Evolutionary conservation across 2,797 vertebrate genomes (phyloP).

Genomic region (Spheniscus humboldti): DNA sequence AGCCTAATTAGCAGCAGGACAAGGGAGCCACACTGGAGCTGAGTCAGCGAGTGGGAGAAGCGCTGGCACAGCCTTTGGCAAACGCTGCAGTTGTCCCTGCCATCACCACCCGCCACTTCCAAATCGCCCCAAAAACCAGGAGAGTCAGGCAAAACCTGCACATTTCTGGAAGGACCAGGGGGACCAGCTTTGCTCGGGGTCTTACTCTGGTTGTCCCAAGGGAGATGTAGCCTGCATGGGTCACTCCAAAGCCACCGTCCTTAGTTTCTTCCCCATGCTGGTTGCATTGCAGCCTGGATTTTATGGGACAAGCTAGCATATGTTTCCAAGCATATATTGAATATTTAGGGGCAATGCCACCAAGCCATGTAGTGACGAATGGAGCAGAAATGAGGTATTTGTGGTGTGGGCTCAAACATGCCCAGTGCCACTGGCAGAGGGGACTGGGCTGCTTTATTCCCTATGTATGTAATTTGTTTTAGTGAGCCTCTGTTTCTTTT

Average conservation of each 20-base stretch:
- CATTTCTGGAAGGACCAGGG: rapidly evolving
- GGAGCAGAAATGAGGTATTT: neutral
- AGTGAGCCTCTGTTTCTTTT: neutral
- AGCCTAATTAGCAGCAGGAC: constrained; percentile 74
- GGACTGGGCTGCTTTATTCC: neutral
- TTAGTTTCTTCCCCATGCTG: rapidly evolving
- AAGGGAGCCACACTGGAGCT: constrained; percentile 59
- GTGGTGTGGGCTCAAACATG: neutral
- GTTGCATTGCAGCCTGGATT: neutral
- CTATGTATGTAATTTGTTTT: neutral
- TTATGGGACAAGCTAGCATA: neutral
- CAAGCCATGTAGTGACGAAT: neutral
- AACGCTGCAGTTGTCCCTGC: neutral
- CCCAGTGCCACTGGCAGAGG: neutral
- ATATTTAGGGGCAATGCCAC: neutral
- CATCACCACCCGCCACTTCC: neutral
- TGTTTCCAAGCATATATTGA: neutral
- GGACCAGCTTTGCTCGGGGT: rapidly evolving
- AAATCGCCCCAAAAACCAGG: neutral
- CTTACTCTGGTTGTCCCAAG: too few species aligned
- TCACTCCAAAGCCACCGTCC: neutral
- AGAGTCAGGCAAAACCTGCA: rapidly evolving
- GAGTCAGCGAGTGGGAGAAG: constrained; percentile 73
- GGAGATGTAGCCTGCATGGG: rapidly evolving
- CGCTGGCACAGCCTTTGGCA: constrained; percentile 40